A percentile compares a stretch with the other conserved stretches of the same genome.
Conservation (phyloP, 2,113 vertebrate genomes). For the Collichthys lucidus region DNA sequence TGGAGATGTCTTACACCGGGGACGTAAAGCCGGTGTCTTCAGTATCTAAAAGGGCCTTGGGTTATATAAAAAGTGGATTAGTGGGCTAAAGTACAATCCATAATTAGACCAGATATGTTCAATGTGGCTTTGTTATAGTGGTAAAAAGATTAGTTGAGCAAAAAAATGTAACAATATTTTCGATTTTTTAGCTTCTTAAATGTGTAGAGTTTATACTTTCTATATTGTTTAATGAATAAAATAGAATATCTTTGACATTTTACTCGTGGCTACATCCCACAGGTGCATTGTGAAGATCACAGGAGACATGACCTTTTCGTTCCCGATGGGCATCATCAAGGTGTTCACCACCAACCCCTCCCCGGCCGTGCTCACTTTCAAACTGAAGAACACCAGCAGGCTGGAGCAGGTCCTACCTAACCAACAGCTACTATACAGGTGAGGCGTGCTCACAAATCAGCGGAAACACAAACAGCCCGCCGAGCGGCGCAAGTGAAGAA, state of each 20-base stretch:
- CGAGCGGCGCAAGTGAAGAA: neutral
- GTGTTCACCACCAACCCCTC: slow-evolving; percentile 95
- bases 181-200: neutral
- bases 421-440: slow-evolving; percentile 95
- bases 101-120: slow-evolving; percentile 6
- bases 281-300: slow-evolving; percentile 99
- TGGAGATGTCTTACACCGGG: neutral
- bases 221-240: neutral
- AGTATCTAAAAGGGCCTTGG: neutral
- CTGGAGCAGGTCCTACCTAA: slow-evolving; percentile 97
- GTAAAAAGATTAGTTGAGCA: neutral
- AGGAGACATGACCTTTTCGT: slow-evolving; percentile 97
- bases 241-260: neutral
- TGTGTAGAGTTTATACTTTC: neutral
- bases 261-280: neutral
- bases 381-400: slow-evolving; percentile 92
- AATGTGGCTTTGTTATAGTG: neutral
- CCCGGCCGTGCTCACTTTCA: slow-evolving; percentile 93
- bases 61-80: slow-evolving; percentile 3
- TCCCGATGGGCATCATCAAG: slow-evolving; percentile 97
- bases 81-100: neutral
- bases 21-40: neutral
- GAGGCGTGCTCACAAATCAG: neutral
- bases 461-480: neutral
- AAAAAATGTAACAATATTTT: neutral